Base-by-base conservation (phyloP, 2,888 invertebrate genomes). In the Anarsia innoxiella region DNA sequence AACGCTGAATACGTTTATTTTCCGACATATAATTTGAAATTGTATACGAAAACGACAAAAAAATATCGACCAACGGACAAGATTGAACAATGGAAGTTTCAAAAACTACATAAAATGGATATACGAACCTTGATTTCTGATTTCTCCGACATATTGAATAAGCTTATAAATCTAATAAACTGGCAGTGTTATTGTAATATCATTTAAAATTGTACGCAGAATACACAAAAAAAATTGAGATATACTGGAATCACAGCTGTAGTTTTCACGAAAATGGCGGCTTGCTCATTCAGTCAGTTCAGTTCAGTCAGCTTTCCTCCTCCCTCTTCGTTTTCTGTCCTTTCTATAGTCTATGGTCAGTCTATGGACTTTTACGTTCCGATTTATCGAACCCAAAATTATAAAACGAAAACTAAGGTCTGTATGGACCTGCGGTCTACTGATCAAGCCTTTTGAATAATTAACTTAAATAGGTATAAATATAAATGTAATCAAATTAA, bases 61-160 rank as follows among this genome's bases (percentile, higher is more conserved):
- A 59, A 58, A 45, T 60, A 66, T 67, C 53, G 63, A 66, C 58
- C 63, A 64, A 66, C 57, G 46, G 62, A 68, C 61, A 66, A 69
- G 61, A 62, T 62, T 59, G 69, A 69, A 77, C 74, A 76, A 77
- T 77, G 71, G 69, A 68, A 65, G 44, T 48, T 48, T 51, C 15
- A 31, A 23, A 30, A n/a, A n/a, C 32, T 36, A 39, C 39, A 32
- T 30, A 32, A 29, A 37, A 12, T 15, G 33, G 36, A 45, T 29
- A 26, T 48, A 65, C 70, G 45, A 57, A 80, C 82, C 78, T 78
- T 78, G 30, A 61, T 44, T 44, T 69, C 68, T 23, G 63, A 48
- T 40, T 71, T 69, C 55, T 74, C 78, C 40, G 76, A 71, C 82
- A 82, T 80, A 34, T 30, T 27, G 26, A 23, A 10, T n/a, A n/a